phyloP scores from a whole-genome alignment of 2,797 vertebrate genomes.

The Sylvilagus floridanus region DNA sequence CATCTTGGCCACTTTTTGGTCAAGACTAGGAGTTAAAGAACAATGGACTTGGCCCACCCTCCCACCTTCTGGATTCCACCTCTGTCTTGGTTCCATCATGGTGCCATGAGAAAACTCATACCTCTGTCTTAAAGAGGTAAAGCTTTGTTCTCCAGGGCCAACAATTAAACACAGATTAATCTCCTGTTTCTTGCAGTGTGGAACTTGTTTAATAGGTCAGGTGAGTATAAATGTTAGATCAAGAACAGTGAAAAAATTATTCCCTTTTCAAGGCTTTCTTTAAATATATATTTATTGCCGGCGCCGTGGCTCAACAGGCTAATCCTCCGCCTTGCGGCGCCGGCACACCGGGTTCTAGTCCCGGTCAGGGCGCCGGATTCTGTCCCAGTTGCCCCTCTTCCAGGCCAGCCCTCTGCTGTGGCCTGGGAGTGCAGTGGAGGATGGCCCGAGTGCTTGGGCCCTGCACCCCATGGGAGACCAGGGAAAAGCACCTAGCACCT shows the following conservation, averaged over 20 bases:
- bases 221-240: conserved; percentile 13
- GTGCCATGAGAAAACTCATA: background rate
- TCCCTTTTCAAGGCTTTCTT: conserved; percentile 25
- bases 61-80: background rate
- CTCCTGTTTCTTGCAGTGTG: background rate
- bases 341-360: no score
- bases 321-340: no score
- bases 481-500: no score
- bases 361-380: no score
- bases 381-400: no score
- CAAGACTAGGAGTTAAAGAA: background rate
- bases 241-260: background rate
- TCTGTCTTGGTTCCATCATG: background rate
- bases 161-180: background rate
- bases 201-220: background rate
- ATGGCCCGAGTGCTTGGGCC: no score
- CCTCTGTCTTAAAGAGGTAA: background rate
- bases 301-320: no score
- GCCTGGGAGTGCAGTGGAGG: no score
- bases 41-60: background rate
- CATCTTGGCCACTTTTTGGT: background rate
- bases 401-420: no score
- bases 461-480: no score
- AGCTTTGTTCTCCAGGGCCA: background rate
- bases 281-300: no score